Conservation (phyloP, 2,113 vertebrate species). For the Anarhynchus alexandrinus region DNA sequence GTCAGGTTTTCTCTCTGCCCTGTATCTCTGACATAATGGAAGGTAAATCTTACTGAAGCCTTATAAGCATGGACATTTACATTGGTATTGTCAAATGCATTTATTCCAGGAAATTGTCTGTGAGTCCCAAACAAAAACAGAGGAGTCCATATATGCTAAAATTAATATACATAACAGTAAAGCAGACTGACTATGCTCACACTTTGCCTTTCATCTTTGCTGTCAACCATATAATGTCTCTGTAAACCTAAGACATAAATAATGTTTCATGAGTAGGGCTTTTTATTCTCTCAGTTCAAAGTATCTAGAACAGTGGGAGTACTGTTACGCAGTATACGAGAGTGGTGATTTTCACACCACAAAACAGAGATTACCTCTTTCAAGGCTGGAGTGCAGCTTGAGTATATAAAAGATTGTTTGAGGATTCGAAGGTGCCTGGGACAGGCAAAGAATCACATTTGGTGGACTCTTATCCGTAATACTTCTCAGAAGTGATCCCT, state of each 20-base stretch:
- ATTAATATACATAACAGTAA: not conserved
- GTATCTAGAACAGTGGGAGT: not conserved
- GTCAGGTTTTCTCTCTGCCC: not conserved
- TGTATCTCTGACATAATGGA: not conserved
- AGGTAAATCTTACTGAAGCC: not conserved
- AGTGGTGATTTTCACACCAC: not conserved
- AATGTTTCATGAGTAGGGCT: not conserved
- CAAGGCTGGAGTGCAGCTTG: not conserved
- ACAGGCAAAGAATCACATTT: not conserved
- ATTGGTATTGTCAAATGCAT: fast-evolving
- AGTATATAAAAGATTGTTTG: not conserved
- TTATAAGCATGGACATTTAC: not conserved
- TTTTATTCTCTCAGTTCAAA: not conserved
- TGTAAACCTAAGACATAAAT: not conserved
- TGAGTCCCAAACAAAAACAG: not conserved
- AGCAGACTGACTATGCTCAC: not conserved
- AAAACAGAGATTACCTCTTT: not conserved
- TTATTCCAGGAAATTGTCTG: not conserved
- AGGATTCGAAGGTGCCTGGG: not conserved
- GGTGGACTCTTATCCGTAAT: not conserved
- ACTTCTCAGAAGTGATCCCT: not conserved
- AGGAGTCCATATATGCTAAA: not conserved
- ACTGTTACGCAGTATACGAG: not conserved
- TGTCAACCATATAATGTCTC: not conserved
- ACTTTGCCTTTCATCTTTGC: not conserved